phyloP scores from a whole-genome alignment of 2,797 vertebrate species.

The Hapalemur alaotrensis region DNA sequence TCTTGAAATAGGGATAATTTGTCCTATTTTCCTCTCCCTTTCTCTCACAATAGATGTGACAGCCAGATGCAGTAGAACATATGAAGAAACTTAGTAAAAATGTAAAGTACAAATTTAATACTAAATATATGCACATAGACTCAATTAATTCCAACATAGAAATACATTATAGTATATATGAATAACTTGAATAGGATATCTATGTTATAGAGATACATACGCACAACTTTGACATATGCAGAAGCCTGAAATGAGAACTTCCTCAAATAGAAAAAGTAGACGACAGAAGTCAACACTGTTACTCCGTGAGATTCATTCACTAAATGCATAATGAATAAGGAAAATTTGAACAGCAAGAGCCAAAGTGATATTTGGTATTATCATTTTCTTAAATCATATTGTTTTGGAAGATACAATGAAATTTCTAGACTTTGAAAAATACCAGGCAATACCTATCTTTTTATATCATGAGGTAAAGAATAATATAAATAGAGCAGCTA shows the following conservation, averaged over 20 bases:
- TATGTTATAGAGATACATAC: not conserved
- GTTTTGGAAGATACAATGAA: not conserved
- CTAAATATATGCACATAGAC: not conserved
- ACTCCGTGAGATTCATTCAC: not conserved
- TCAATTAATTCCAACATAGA: not conserved
- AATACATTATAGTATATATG: not conserved
- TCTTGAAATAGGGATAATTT: not conserved
- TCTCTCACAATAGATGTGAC: not conserved
- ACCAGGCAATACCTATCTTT: not conserved
- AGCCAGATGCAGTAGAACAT: not conserved
- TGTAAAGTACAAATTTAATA: constrained; percentile 22
- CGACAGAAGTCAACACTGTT: not conserved
- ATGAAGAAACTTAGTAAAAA: constrained; percentile 36
- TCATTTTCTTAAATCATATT: not conserved
- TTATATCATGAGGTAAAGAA: not conserved
- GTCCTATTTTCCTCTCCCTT: not conserved
- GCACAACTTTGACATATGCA: not conserved
- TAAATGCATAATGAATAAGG: not conserved
- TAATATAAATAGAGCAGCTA: not conserved
- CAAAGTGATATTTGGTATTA: not conserved
- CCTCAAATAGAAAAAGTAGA: not conserved
- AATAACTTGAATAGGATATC: constrained; percentile 14
- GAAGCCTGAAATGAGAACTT: not conserved
- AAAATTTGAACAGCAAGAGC: not conserved
- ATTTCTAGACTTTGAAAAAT: constrained; percentile 14